Conservation (phyloP, 1,140 invertebrate genomes). For the Brachionus paranguensis region DNA sequence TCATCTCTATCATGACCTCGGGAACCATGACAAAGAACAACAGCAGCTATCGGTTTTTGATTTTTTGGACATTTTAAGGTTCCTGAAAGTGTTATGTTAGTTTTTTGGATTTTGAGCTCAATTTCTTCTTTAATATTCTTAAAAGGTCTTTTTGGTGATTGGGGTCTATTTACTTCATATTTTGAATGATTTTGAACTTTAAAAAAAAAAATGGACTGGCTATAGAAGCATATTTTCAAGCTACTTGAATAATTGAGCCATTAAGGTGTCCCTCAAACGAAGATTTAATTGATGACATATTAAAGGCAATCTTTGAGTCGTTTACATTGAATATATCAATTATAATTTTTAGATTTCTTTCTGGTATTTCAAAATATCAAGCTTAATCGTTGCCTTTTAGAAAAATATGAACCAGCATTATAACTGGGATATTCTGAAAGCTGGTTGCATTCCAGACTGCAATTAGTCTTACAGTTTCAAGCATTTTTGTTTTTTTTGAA, state of each 20-base stretch:
- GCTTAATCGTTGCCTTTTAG: background rate
- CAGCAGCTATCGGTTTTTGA: background rate
- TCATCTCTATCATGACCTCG: background rate
- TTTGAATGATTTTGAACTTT: background rate
- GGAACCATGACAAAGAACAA: background rate
- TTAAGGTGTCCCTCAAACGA: background rate
- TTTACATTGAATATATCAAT: background rate
- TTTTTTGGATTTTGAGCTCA: background rate
- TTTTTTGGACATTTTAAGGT: background rate
- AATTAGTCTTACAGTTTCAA: background rate
- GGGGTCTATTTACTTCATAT: background rate
- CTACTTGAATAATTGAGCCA: background rate
- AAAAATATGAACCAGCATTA: background rate
- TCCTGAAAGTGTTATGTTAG: background rate
- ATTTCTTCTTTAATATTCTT: background rate
- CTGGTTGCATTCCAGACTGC: background rate
- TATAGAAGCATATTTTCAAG: background rate
- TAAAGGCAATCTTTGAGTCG: background rate
- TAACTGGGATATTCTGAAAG: background rate
- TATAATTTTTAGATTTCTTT: background rate
- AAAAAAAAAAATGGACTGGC: background rate
- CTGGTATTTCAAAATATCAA: background rate
- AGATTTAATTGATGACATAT: background rate
- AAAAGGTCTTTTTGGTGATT: background rate
- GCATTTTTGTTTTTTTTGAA: background rate